phyloP scores from a whole-genome alignment of 64 coral and sea anemone species.

The Actinia equina region DNA sequence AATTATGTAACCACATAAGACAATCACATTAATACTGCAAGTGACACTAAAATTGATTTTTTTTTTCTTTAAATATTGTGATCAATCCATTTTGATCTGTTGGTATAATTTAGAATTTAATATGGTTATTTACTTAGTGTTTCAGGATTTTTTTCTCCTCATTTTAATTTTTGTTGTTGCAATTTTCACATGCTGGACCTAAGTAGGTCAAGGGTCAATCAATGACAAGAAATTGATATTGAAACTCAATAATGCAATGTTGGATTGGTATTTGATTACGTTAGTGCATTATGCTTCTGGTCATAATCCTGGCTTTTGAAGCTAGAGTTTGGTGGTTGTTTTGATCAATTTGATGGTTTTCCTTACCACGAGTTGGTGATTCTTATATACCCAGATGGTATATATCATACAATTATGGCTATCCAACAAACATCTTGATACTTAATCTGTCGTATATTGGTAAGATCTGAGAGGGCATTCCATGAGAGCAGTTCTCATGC shows the following conservation, averaged over 20 bases:
- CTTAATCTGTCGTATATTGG: not conserved
- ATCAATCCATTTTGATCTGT: too few species aligned
- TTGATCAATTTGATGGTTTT: not conserved
- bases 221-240: not conserved
- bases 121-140: too few species aligned
- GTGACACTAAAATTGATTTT: too few species aligned
- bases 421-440: not conserved
- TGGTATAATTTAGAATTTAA: too few species aligned
- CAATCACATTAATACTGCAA: too few species aligned
- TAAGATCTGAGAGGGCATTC: not conserved
- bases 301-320: not conserved
- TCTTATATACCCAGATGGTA: not conserved
- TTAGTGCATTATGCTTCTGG: not conserved
- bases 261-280: not conserved
- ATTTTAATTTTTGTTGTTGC: not conserved
- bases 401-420: not conserved
- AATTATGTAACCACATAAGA: too few species aligned
- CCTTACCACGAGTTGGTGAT: not conserved
- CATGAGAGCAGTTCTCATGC: not conserved
- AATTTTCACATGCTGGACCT: not conserved
- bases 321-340: not conserved
- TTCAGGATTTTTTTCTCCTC: not conserved
- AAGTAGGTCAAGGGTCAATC: slow-evolving; percentile 2
- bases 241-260: not conserved
- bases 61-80: too few species aligned